Percentiles rank a stretch among this genome's conserved stretches.
phyloP scores from a whole-genome alignment of 2,888 invertebrate species.

The Oscheius sp. region DNA sequence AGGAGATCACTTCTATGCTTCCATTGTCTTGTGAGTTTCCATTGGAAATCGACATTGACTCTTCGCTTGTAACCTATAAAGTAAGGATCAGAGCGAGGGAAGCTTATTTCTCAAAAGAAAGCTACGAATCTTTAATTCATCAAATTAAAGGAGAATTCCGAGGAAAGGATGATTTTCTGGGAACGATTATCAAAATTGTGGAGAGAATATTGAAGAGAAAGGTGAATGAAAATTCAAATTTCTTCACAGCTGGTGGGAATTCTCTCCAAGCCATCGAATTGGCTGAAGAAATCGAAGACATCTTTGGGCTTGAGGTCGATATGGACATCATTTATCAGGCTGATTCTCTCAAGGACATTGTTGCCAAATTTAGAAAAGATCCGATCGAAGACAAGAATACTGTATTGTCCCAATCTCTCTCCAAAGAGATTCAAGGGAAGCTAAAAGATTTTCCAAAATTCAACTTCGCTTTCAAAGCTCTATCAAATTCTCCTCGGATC shows the following conservation, averaged over 20 bases:
- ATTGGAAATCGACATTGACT: conserved; percentile 50
- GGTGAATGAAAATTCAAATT: neutral
- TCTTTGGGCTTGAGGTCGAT: conserved; percentile 7
- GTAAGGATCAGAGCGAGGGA: conserved; percentile 11
- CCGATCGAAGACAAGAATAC: neutral
- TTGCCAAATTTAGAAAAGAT: neutral
- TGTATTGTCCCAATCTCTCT: neutral
- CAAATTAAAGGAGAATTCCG: neutral
- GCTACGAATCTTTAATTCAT: neutral
- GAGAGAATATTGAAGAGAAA: conserved; percentile 11
- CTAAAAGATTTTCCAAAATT: neutral
- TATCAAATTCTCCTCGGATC: neutral
- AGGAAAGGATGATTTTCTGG: neutral
- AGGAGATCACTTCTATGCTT: conserved; percentile 34
- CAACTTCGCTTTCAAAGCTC: neutral
- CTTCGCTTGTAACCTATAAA: neutral
- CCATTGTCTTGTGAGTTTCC: conserved; percentile 44
- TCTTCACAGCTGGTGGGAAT: conserved; percentile 21
- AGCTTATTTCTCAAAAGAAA: neutral
- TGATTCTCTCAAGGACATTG: neutral
- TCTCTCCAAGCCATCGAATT: conserved; percentile 21
- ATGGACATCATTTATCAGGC: conserved; percentile 14
- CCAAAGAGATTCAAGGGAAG: neutral
- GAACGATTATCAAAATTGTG: neutral
- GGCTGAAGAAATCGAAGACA: conserved; percentile 24